These are phyloP conservation scores for Eremophila alpestris DNA, from an alignment of 2,797 vertebrate species.

Conservation along the genomic window DNA sequence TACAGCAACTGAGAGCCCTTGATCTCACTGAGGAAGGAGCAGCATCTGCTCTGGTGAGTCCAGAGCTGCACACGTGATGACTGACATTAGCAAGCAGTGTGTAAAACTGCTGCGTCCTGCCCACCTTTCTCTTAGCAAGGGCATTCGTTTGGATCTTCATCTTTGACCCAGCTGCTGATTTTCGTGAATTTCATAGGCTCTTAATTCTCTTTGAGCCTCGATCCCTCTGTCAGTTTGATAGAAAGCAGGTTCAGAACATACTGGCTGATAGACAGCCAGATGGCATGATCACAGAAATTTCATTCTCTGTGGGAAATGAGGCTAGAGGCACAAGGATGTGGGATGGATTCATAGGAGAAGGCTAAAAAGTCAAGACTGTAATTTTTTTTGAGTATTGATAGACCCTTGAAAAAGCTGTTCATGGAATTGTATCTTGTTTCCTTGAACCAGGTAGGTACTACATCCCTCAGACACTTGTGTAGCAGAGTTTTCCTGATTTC, in stretches of 20 bases:
- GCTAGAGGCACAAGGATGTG: slow-evolving; percentile 29
- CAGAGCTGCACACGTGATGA: neutral
- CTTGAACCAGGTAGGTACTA: neutral
- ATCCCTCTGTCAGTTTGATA: slow-evolving; percentile 43
- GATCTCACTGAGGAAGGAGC: neutral
- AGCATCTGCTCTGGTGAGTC: neutral
- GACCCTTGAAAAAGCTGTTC: neutral
- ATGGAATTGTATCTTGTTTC: neutral
- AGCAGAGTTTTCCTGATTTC: neutral
- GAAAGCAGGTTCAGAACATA: slow-evolving; percentile 47
- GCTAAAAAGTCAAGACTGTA: slow-evolving; percentile 6
- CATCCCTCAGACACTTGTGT: neutral
- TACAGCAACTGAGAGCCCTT: neutral
- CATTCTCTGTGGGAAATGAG: slow-evolving; percentile 37
- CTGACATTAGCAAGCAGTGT: slow-evolving; percentile 13
- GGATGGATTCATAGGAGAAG: slow-evolving; percentile 10
- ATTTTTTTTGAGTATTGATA: neutral
- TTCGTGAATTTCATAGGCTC: neutral
- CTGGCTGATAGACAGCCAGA: slow-evolving; percentile 55
- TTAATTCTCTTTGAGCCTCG: neutral
- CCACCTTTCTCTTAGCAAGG: neutral
- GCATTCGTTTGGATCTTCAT: neutral
- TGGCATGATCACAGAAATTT: slow-evolving; percentile 47
- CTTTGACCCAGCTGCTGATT: slow-evolving; percentile 22
- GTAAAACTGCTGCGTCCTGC: neutral